Evolutionary conservation across 1,140 invertebrate genomes (phyloP).

Genomic region (Schlechtendalia chinensis): DNA sequence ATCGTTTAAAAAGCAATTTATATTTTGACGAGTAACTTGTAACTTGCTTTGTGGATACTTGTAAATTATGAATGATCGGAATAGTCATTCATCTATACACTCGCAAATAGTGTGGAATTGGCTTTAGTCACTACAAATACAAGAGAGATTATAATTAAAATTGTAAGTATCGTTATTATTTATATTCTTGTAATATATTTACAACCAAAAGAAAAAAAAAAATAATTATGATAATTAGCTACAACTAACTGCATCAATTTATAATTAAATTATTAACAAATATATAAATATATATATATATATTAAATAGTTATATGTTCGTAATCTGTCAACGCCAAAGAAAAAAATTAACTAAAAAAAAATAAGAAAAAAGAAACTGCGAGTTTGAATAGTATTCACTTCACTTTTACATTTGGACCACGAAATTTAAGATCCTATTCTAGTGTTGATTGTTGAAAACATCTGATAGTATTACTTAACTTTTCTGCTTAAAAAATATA

Average conservation of each 20-base stretch:
- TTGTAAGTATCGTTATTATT: background rate
- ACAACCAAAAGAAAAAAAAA: background rate
- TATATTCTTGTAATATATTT: constrained; percentile 11
- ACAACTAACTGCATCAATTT: background rate
- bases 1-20: no score
- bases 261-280: constrained; percentile 23
- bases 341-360: constrained; percentile 7
- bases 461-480: background rate
- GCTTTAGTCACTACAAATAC: background rate
- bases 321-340: constrained; percentile 9
- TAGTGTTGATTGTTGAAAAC: background rate
- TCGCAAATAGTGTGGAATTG: no score
- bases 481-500: background rate
- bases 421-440: background rate
- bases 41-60: no score
- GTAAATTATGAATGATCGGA: no score
- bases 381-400: background rate
- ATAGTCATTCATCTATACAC: no score
- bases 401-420: background rate
- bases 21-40: no score
- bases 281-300: constrained; percentile 15
- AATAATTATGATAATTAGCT: no score
- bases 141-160: no score
- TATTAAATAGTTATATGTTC: background rate
- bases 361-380: constrained; percentile 2